Base-by-base conservation (phyloP, 2,113 vertebrate genomes). In the Pipa parva region DNA sequence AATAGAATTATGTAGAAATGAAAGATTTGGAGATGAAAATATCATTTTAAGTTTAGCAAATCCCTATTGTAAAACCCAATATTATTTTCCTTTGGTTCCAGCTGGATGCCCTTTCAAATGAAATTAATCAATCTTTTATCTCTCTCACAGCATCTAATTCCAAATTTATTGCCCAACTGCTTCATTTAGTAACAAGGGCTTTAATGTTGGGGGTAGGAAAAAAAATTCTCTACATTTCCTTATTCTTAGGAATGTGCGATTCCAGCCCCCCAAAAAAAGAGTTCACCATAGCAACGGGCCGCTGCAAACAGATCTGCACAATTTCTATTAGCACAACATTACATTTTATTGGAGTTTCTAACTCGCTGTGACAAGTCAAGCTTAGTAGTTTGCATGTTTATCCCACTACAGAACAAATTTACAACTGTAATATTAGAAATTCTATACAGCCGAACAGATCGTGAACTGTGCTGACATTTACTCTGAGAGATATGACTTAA, bases 91-190 rank as follows among this genome's bases (percentile, higher is more conserved):
- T 22, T 71, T 82, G 6, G 15, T 83, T 84, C 78, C 70, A 31
- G 83, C 77, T 80, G 77, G 85, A 84, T 76, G 83, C 82, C 84
- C 85, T 92, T 92, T 94, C 90, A 89, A 92, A 88, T 87, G 84
- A 90, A 94, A 94, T 94, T 92, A 93, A 95, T 98, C 92, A 93
- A 91, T 91, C 89, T 90, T 96, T 90, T 93, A 95, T 94, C 92
- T 91, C 89, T 91, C 80, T 82, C 75, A 77, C 87, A 89, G 87
- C 87, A 91, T 90, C 84, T 87, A 85, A 81, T 88, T 80, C 80
- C 76, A 79, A 85, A 88, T 89, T 91, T 90, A 94, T 94, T 94
- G 89, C 88, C 88, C 88, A 84, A 92, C 92, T 88, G 85, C 92
- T 90, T 92, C 85, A 76, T 88, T 85, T 73, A 33, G 88, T 84